These are phyloP conservation scores for Potorous gilbertii DNA, from an alignment of 2,797 vertebrate genomes.

Conservation along the genomic window DNA sequence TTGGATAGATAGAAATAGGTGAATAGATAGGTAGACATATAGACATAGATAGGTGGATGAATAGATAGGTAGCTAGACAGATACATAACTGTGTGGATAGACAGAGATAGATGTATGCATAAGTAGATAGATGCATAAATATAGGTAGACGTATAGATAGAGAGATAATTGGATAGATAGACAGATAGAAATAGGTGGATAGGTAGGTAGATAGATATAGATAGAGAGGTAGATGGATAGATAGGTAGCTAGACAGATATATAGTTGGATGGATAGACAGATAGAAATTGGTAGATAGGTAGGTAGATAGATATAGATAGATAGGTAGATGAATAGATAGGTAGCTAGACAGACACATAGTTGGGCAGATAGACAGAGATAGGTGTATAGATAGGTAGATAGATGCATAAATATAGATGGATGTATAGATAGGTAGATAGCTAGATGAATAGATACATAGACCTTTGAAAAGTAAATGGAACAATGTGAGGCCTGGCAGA, in stretches of 20 bases:
- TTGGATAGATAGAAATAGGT: neutral
- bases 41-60: neutral
- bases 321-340: no score
- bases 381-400: neutral
- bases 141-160: neutral
- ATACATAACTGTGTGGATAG: no score
- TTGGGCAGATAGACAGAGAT: neutral
- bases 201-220: neutral
- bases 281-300: neutral
- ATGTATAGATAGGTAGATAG: neutral
- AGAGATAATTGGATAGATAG: neutral
- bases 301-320: neutral
- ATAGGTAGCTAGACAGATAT: neutral
- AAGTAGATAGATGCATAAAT: no score
- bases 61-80: neutral
- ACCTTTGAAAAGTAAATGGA: neutral
- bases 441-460: neutral
- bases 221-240: neutral
- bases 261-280: neutral
- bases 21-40: neutral
- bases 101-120: no score
- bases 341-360: neutral
- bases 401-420: no score
- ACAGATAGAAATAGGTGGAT: neutral
- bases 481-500: neutral